Evolutionary conservation across 2,888 invertebrate genomes (phyloP).

Genomic region (Galerucella calmariensis): DNA sequence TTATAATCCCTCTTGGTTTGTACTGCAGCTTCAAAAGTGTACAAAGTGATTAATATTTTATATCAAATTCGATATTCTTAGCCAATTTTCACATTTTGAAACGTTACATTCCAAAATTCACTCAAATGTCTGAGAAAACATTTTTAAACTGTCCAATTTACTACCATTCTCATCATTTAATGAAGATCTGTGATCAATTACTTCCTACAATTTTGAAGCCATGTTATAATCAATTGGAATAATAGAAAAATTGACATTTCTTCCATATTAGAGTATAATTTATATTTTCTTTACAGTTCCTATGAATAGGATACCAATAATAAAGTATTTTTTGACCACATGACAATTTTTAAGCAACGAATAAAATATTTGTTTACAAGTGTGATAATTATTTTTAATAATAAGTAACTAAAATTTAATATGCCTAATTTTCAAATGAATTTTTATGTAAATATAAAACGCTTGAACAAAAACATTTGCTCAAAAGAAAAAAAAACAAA

Average conservation of each 20-base stretch:
- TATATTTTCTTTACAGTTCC: background rate
- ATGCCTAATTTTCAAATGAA: constrained; percentile 5
- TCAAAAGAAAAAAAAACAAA: constrained; percentile 8
- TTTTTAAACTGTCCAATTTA: too few relatives aligned
- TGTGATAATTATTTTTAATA: constrained; percentile 15
- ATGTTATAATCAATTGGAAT: background rate
- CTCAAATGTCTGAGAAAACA: background rate
- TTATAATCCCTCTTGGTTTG: background rate
- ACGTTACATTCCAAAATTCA: too few relatives aligned
- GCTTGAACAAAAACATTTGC: constrained; percentile 15
- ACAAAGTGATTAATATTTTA: background rate
- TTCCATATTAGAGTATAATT: background rate
- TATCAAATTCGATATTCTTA: too few relatives aligned
- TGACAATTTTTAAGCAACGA: constrained; percentile 5
- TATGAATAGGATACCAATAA: background rate
- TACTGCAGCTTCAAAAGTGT: background rate
- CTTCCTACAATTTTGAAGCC: background rate
- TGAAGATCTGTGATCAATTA: background rate
- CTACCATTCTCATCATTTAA: too few relatives aligned
- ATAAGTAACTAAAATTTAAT: constrained; percentile 8
- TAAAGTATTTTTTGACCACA: constrained; percentile 3
- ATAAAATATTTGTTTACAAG: constrained; percentile 9
- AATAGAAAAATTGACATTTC: background rate
- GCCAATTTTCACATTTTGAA: too few relatives aligned
- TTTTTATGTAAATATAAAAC: constrained; percentile 14